Base-by-base conservation (phyloP, 1,140 invertebrate species). In the Littorina saxatilis region DNA sequence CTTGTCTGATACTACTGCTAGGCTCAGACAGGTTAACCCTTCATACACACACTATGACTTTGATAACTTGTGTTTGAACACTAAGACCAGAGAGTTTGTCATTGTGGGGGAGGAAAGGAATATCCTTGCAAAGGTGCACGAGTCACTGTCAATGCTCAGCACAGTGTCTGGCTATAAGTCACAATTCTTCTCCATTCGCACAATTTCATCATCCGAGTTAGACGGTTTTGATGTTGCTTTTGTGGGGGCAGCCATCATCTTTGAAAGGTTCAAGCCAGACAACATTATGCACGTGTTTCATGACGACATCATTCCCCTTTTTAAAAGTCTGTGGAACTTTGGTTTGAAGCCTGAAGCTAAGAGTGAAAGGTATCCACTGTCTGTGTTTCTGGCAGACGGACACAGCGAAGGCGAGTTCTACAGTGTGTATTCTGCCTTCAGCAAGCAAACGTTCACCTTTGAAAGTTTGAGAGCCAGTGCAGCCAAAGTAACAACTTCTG, bases 231-330 rank as follows among this genome's bases (percentile, higher is more conserved):
- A 85, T 39, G 77, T 80, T 13, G 79, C 88, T 15, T 68, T 68
- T 0, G 86, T 89, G 13, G 79, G 73, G 27, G 74, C 61, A 1
- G 87, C 80, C 43, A 74, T 93, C 11, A 84, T 92, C 5, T 88
- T 92, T 27, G 86, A 79, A 35, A 88, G 94, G 32, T 94, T 94
- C 83, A 93, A 94, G 84, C 92, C 93, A 11, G 93, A 94, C 82
- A 94, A 94, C 87, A 87, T 94, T 23, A 94, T 94, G 94, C 94
- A 94, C 91, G 91, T 93, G 47, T 87, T 94, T 52, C 94, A 94
- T 89, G 94, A 94, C 90, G 94, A 94, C 85, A 80, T 94, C 0
- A 77, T 94, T 23, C 94, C 94, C 9, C 74, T 94, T 9, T 92
- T 88, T 87, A 75, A 88, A 35, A 94, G 93, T 29, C 87, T 94